These are phyloP conservation scores for Therioaphis trifolii DNA, from an alignment of 2,888 invertebrate species.

Conservation along the genomic window DNA sequence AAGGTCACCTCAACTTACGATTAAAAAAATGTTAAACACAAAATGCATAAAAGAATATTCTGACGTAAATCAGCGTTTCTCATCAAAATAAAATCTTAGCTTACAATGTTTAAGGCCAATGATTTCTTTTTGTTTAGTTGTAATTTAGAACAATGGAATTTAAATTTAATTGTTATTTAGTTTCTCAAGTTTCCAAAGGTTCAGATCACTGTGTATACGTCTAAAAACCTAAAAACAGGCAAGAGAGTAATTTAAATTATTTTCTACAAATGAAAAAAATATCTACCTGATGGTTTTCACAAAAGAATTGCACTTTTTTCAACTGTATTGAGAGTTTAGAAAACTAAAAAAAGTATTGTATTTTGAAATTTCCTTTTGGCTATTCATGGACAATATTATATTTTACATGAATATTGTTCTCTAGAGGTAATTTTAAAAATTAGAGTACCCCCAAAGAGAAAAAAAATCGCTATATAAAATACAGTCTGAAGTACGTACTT, in stretches of 20 bases:
- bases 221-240: not conserved
- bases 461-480: not conserved
- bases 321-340: too few relatives aligned
- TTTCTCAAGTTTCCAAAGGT: not conserved
- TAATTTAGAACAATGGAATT: too few relatives aligned
- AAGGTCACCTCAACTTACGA: too few relatives aligned
- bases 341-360: not conserved
- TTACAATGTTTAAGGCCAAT: too few relatives aligned
- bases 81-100: too few relatives aligned
- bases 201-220: not conserved
- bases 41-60: too few relatives aligned
- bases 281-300: not conserved
- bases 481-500: not conserved
- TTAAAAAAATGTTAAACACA: too few relatives aligned
- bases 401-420: not conserved
- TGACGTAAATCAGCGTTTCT: too few relatives aligned
- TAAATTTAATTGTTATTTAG: too few relatives aligned
- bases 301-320: not conserved
- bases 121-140: too few relatives aligned
- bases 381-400: not conserved
- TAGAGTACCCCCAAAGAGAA: too few relatives aligned
- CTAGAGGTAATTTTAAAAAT: not conserved
- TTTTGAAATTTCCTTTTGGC: not conserved
- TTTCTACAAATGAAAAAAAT: not conserved
- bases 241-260: not conserved